Evolutionary conservation across 2,888 invertebrate genomes (phyloP), one percentile per base, ranked within the genome.

Genomic region (Cistogaster globosa): DNA sequence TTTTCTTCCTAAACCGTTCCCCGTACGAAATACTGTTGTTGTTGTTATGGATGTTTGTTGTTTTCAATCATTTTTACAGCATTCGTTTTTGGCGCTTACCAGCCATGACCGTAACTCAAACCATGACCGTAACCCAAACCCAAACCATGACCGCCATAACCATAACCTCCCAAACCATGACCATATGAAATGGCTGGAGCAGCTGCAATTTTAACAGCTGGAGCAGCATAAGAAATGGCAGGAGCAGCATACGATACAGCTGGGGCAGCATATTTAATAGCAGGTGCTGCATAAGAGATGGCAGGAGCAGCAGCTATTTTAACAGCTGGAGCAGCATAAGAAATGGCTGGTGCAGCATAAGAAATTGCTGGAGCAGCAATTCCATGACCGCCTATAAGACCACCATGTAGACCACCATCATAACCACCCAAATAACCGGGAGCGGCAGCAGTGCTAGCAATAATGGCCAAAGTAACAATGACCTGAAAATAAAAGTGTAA

Each of bases 161-260:
- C 88, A 57, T 84, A 82, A 57, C 32, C 87, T 1, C 84, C 84
- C 11, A 72, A 77, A 65, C 87, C 84, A 38, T 81, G 53, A 53
- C 85, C 87, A 11, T 92, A 87, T 5, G 92, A 91, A 8, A 91
- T 90, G 11, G 94, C 94, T 0, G 88, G 71, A 62, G 96, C 95
- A 5, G 95, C 89, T 51, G 88, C 83, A n/a, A 60, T 88, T 38
- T 92, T 90, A 18, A 92, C 88, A 92, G 93, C 55, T 7, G 86
- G 85, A 2, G 87, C 83, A n/a, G 86, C 87, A 81, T 92, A 87
- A 3, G 92, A 91, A 6, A 91, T 90, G 14, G 94, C 94, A 0
- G 88, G 72, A 58, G 96, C 96, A 4, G 95, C 89, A 63, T 88
- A 53, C 90, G 90, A 26, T 51, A 78, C 16, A 36, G 77, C 53